Evolutionary conservation across 2,113 vertebrate species (phyloP), one percentile per base, ranked within the genome.

Genomic region (Caracal caracal): DNA sequence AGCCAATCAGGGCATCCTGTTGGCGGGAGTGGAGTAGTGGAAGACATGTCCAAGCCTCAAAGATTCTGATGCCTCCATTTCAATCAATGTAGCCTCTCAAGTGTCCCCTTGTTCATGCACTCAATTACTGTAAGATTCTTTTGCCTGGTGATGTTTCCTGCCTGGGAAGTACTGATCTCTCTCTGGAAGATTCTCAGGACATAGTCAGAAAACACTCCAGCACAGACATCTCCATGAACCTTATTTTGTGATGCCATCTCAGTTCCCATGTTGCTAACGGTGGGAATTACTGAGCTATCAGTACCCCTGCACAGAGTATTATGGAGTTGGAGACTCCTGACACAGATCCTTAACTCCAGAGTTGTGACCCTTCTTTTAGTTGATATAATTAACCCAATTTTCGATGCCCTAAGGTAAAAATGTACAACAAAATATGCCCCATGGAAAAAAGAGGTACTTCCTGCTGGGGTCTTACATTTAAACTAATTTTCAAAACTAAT

Each of bases 401-500:
- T 28, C 70, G 40, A 94, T 63, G 70, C 8, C 16, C 63, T 79
- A 37, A 66, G 26, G 15, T 59, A 76, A 40, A 84, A 76, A 68
- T 88, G 85, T 20, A 71, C 24, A 79, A 37, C 6, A 87, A 68
- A 49, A 49, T 35, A 66, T 91, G 61, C 12, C 22, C 10, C 28
- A 24, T 6, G 11, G 37, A 13, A 13, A 61, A 43, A 68, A 78
- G 24, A 75, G 7, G 33, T 22, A 19, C 24, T 88, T 61, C 51
- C 7, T 75, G 7, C 20, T 51, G 4, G n/a, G 8, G 1, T 65
- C 37, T 51, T 65, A 17, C 9, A 47, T 85, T 90, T 89, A 93
- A 89, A 70, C 49, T 68, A 79, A 89, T 87, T 92, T 91, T 80
- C 22, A 59, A 35, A 92, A 88, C 43, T 66, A 84, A 78, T 33